These are phyloP conservation scores for Polydrusus cervinus DNA, from an alignment of 2,888 invertebrate species.

Conservation along the genomic window DNA sequence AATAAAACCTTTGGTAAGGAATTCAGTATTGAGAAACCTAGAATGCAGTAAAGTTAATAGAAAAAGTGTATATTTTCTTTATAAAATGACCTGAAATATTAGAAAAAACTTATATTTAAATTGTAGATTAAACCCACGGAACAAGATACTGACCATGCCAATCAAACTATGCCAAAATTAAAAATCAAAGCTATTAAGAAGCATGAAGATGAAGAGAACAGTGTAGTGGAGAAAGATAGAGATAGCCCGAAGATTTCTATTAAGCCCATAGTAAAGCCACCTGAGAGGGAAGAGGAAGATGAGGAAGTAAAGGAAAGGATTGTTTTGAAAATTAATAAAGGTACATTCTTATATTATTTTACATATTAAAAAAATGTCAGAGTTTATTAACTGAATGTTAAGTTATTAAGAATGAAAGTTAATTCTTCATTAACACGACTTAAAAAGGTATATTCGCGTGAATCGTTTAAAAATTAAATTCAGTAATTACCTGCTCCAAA, in stretches of 20 bases:
- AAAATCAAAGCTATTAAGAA: slow-evolving; percentile 72
- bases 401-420: too few relatives aligned
- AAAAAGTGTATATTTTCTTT: too few relatives aligned
- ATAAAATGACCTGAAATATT: too few relatives aligned
- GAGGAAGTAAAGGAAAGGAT: slow-evolving; percentile 72
- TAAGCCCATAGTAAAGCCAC: slow-evolving; percentile 73
- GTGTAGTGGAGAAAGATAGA: slow-evolving; percentile 50
- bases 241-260: slow-evolving; percentile 72
- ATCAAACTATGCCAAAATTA: slow-evolving; percentile 69
- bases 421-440: too few relatives aligned
- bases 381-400: too few relatives aligned
- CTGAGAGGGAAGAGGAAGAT: slow-evolving; percentile 66
- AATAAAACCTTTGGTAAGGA: slow-evolving; percentile 74
- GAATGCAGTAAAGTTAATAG: too few relatives aligned
- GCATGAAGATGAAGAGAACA: slow-evolving; percentile 64
- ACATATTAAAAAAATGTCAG: too few relatives aligned
- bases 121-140: slow-evolving; percentile 48
- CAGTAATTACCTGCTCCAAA: too few relatives aligned
- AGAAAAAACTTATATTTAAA: neutral
- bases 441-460: too few relatives aligned
- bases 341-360: too few relatives aligned
- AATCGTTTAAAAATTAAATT: too few relatives aligned
- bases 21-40: slow-evolving; percentile 59
- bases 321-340: slow-evolving; percentile 79
- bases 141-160: slow-evolving; percentile 14